Conservation (phyloP, 2,888 invertebrate species). For the Bibio marci region DNA sequence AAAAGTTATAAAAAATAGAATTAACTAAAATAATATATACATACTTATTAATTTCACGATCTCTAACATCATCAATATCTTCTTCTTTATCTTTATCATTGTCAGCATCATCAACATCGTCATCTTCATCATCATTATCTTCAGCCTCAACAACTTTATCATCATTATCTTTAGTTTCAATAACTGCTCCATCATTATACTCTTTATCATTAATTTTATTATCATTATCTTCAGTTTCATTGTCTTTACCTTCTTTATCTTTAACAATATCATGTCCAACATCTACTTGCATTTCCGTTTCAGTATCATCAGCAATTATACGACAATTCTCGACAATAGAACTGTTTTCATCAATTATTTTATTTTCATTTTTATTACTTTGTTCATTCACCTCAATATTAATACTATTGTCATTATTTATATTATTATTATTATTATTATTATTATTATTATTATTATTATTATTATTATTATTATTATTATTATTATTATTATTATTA, state of each 20-base stretch:
- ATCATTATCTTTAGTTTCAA: neutral
- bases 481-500: neutral
- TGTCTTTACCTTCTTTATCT: neutral
- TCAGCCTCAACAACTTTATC: neutral
- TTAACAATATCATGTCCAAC: neutral
- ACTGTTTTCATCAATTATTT: neutral
- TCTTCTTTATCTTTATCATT: neutral
- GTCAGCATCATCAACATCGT: neutral
- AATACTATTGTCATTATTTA: constrained; percentile 13
- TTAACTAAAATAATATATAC: constrained; percentile 2
- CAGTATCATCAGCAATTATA: neutral
- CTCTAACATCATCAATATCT: constrained; percentile 15
- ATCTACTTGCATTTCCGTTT: neutral
- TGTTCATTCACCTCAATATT: constrained; percentile 24
- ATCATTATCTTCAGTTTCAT: neutral
- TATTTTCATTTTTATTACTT: neutral
- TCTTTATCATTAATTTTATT: neutral
- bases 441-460: too few species aligned
- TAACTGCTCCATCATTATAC: neutral
- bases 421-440: neutral
- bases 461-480: neutral
- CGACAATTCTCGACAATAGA: neutral
- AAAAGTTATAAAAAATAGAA: too few species aligned
- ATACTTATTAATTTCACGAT: constrained; percentile 23
- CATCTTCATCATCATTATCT: neutral